A percentile compares a stretch with the other conserved stretches of the same genome.
Evolutionary conservation across 2,888 invertebrate species (phyloP).

Genomic region (Spodoptera littoralis): DNA sequence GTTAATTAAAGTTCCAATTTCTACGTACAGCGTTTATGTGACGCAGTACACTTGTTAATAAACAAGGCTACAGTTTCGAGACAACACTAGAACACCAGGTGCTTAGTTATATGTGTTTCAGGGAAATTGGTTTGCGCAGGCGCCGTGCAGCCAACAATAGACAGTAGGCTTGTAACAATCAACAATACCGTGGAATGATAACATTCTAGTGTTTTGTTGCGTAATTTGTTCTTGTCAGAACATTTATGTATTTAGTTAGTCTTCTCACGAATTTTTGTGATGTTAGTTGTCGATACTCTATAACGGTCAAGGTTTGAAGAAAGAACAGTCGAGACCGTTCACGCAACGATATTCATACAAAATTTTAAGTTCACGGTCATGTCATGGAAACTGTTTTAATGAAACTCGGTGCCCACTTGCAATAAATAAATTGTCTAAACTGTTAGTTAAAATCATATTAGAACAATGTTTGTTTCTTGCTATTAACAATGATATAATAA

Average conservation of each 20-base stretch:
- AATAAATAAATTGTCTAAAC: no score
- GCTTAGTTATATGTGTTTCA: conserved; percentile 37
- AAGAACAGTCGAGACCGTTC: no score
- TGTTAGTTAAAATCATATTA: no score
- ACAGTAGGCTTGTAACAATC: conserved; percentile 17
- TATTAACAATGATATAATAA: background rate
- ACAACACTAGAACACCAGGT: conserved; percentile 34
- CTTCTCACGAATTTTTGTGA: no score
- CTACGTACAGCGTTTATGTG: background rate
- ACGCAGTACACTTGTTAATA: background rate
- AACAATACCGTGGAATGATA: conserved; percentile 47
- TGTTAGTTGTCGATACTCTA: no score
- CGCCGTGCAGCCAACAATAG: conserved; percentile 32
- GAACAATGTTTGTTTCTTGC: background rate
- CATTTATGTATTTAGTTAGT: no score
- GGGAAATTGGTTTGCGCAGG: conserved; percentile 27
- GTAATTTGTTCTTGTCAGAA: conserved; percentile 6
- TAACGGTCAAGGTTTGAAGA: no score
- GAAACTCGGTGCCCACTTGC: no score
- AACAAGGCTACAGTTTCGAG: conserved; percentile 26
- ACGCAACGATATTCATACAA: no score
- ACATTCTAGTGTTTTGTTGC: conserved; percentile 25
- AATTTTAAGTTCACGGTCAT: no score
- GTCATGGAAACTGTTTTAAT: no score
- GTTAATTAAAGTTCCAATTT: no score